These are phyloP conservation scores for Tetanocera ferruginea DNA, from an alignment of 2,888 invertebrate genomes.

Conservation along the genomic window DNA sequence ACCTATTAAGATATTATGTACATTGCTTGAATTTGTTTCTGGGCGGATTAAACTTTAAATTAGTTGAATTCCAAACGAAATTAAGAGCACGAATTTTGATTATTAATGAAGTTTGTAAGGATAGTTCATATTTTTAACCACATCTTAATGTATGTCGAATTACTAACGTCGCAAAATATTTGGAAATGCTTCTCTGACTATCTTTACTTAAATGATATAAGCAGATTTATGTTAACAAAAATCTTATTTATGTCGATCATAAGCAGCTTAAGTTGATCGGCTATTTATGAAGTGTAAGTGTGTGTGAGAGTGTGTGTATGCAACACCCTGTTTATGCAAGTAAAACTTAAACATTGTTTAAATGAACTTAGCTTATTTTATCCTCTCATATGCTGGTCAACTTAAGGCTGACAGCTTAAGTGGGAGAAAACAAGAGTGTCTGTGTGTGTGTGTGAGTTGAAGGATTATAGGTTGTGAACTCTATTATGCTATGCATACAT, in stretches of 20 bases:
- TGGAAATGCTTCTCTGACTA: too few species aligned
- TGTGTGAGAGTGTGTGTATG: neutral
- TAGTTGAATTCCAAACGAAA: too few species aligned
- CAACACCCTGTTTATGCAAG: neutral
- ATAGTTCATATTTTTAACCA: too few species aligned
- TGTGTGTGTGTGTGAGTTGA: neutral
- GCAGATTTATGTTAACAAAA: neutral
- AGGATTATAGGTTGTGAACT: neutral
- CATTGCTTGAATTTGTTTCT: too few species aligned
- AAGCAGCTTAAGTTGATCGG: slow-evolving; percentile 11
- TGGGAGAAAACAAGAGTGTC: neutral
- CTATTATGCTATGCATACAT: neutral
- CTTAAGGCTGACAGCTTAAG: slow-evolving; percentile 18
- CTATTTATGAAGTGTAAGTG: neutral
- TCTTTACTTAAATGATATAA: neutral
- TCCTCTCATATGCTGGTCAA: slow-evolving; percentile 8
- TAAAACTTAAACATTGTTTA: slow-evolving; percentile 6
- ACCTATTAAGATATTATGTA: too few species aligned
- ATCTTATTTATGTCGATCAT: neutral
- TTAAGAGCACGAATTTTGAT: too few species aligned
- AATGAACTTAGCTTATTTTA: slow-evolving; percentile 12
- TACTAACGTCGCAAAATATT: too few species aligned
- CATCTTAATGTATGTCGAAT: too few species aligned
- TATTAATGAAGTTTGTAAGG: too few species aligned
- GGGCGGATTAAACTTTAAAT: too few species aligned